Base-by-base conservation (phyloP, 2,888 invertebrate species). In the Hoplodrina blanda region DNA sequence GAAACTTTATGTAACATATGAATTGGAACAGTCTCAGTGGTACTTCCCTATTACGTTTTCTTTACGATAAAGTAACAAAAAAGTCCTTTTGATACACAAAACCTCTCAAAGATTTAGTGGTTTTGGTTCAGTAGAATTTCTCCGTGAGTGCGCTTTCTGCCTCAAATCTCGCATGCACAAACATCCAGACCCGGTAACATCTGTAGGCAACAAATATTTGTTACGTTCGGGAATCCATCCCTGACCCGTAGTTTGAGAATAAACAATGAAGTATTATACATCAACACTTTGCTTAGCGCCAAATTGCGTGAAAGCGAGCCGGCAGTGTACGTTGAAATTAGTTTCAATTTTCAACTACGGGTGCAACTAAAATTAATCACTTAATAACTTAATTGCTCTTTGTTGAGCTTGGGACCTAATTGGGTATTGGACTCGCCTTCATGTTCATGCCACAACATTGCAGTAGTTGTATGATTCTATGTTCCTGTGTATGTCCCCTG, bases 191-290 rank as follows among this genome's bases (percentile, higher is more conserved):
- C 19, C 4, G 20, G 54, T 67, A 33, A 37, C 68, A 55, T 55
- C 67, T 75, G 20, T 67, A 30, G 8, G 13, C 6, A 13, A 49
- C 67, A 67, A 75, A 67, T 75, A 67, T 75, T 62, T 71, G 30
- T 68, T 49, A 30, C 13, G n/a, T 55, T 49, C 54, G 30, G 20
- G 15, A 15, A 66, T 75, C 20, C 41, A 75, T 57, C 25, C n/a
- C 25, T 25, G 69, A 53, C 44, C 15, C 5, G n/a, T 17, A 49
- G 33, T 53, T 49, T 37, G 30, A 30, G 0, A 15, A 41, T 30
- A 53, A 11, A 37, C 37, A 15, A 46, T 57, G 76, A 75, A 67
- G 19, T 25, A 44, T 56, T 41, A 30, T 41, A 4, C 11, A 49
- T 52, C n/a, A 37, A 33, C n/a, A 55, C 20, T 52, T 37, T 41